Base-by-base conservation (phyloP, 1,140 invertebrate genomes). In the Campoletis sonorensis region DNA sequence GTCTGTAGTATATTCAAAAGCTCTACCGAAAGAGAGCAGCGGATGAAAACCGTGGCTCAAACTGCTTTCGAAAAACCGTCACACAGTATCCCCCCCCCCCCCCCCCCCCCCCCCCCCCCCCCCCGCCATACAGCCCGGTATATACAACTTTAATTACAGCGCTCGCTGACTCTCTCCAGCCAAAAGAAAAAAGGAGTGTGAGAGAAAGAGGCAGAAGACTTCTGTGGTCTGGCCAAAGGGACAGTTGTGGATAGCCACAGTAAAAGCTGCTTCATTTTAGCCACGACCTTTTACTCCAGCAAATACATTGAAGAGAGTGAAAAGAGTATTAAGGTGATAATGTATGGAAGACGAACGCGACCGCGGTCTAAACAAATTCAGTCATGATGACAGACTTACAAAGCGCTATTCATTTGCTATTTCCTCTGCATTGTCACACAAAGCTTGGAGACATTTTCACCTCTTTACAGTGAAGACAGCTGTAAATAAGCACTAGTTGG, bases 1-100 rank as follows among this genome's bases (percentile, higher is more conserved):
- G 10, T 13, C 51, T 27, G n/a, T 33, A 45, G 61, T 67, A 26
- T 78, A 78, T 78, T 58, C 76, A 78, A 78, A 78, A 78, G 16
- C 58, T 16, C 67, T 15, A 15, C 13, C 15, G 76, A 13, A 64
- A 64, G 7, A n/a, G 58, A 78, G 58, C 30, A 45, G 8, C n/a
- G 76, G 54, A 49, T 77, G 40, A 78, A 78, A 78, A 78, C 76
- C 76, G 58, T 78, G 33, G 76, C 76, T 33, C 30, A 64, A 78
- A 78, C 76, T 78, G 30, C 33, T 67, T 78, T 78, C 76, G n/a
- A 64, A 78, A 78, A 78, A 78, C 58, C 76, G 58, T 37, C 73
- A 67, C 76, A 45, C 58, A 26, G 76, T 27, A 30, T n/a, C 33
- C 51, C 51, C 4, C 49, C 18, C n/a, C n/a, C n/a, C n/a, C n/a